Evolutionary conservation across 2,888 invertebrate genomes (phyloP), one percentile per base, ranked within the genome.

Genomic region (Hyppa rectilinea): DNA sequence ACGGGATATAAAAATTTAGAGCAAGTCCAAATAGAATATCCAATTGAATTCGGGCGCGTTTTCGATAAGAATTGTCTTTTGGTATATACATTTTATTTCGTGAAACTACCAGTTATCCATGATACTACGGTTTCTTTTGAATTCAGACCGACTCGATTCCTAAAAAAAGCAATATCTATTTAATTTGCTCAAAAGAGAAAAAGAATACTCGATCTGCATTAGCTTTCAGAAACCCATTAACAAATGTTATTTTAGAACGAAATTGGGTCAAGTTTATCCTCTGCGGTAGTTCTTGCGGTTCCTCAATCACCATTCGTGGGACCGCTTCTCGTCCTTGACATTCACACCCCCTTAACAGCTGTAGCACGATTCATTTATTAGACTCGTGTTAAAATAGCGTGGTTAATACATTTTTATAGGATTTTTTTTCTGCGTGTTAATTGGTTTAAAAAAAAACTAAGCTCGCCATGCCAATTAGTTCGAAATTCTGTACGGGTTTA

Each of bases 251-350:
- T 61, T 79, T 81, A 36, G 34, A 60, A 72, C 20, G 43, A 45
- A 87, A 80, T 71, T 78, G 55, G 85, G 82, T 82, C 85, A 87
- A 85, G 81, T 82, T 82, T 81, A 70, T 81, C 70, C 68, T 76
- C 52, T 67, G 74, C 66, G 68, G 63, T 47, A 69, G 56, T 55
- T 43, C 23, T 49, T 43, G 40, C 45, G 68, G 53, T 50, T 45
- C 40, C 29, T 49, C 5, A 58, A 80, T 70, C 53, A 49, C 40
- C 40, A 64, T 58, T 61, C n/a, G 26, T 62, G 45, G 52, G 36
- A 52, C 29, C 60, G 53, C 6, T 50, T 31, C 50, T 26, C 34
- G 75, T 17, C 68, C 74, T 26, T 80, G 76, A 72, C 62, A 76
- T 81, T 82, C 38, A 50, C 31, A 31, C 52, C 50, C 52, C 61